Percentiles rank a stretch among this genome's conserved stretches.
Evolutionary conservation across 2,797 vertebrate genomes (phyloP).

Genomic region (Phalloptychus januarius): DNA sequence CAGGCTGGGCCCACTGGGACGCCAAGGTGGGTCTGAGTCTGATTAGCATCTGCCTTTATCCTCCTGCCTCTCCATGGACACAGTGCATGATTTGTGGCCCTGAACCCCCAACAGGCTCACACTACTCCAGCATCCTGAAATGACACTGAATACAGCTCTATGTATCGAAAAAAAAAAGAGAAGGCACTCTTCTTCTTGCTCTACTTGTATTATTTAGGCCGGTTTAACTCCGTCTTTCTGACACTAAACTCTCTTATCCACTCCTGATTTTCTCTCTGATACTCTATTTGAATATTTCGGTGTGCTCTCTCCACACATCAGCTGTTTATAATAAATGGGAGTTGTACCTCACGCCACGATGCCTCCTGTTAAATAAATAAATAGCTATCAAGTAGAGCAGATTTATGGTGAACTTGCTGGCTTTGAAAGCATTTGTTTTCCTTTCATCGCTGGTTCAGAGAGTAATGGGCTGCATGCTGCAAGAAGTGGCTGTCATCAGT

Average conservation of each 20-base stretch:
- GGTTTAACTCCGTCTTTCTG: background rate
- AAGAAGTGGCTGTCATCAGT: conserved; percentile 25
- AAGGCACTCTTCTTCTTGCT: background rate
- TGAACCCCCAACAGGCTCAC: conserved; percentile 31
- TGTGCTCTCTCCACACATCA: conserved; percentile 17
- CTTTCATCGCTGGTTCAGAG: conserved; percentile 24
- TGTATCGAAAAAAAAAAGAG: background rate
- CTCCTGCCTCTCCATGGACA: conserved; percentile 27
- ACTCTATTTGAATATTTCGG: conserved; percentile 24
- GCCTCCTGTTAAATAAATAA: conserved; percentile 54
- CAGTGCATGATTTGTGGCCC: conserved; percentile 25
- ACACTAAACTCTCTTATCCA: conserved; percentile 2
- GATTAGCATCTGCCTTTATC: conserved; percentile 64
- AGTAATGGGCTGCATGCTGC: conserved; percentile 44
- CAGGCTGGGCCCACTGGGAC: conserved; percentile 33
- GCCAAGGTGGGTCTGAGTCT: conserved; percentile 42
- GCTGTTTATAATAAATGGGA: conserved; percentile 41
- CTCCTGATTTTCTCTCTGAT: background rate
- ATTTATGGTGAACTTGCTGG: conserved; percentile 43
- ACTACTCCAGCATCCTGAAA: conserved; percentile 22
- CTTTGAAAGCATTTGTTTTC: conserved; percentile 43
- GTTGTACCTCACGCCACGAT: conserved; percentile 17
- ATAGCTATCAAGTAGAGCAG: conserved; percentile 45
- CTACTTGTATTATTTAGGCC: conserved; percentile 12
- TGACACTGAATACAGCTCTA: background rate